phyloP scores from a whole-genome alignment of 1,140 invertebrate species.

The Drosophila ercepeae region DNA sequence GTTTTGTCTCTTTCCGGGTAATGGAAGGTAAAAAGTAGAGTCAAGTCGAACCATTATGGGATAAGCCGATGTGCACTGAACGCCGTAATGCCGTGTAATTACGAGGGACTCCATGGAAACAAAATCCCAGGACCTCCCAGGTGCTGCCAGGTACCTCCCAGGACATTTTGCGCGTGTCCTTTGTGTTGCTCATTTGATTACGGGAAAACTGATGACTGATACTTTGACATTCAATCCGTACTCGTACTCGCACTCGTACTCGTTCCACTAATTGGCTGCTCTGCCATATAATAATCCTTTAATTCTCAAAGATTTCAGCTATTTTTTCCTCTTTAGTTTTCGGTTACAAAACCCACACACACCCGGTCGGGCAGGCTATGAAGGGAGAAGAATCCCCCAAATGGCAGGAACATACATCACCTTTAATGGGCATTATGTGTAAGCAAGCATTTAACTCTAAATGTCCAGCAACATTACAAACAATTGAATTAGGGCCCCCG shows the following conservation, averaged over 20 bases:
- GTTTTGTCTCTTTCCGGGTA: background rate
- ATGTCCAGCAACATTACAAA: constrained; percentile 70
- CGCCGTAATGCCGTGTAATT: constrained; percentile 30
- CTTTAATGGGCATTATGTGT: constrained; percentile 79
- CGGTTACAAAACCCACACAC: too few relatives aligned
- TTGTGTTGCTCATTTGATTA: constrained; percentile 4
- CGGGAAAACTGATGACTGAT: background rate
- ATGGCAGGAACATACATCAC: constrained; percentile 58
- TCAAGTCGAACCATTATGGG: constrained; percentile 17
- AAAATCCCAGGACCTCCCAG: background rate
- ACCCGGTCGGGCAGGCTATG: too few relatives aligned
- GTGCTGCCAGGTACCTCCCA: too few relatives aligned
- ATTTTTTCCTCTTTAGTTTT: background rate
- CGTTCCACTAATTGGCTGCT: background rate
- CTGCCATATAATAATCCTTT: background rate
- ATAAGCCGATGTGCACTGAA: constrained; percentile 29
- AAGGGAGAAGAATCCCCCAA: constrained; percentile 27
- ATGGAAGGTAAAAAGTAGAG: background rate
- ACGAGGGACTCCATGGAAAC: constrained; percentile 21
- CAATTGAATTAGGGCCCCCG: constrained; percentile 73
- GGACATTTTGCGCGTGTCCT: too few relatives aligned
- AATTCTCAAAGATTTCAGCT: background rate
- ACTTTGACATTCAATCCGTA: background rate
- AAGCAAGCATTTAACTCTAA: constrained; percentile 71
- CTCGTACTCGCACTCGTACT: constrained; percentile 3